Base-by-base conservation (phyloP, 2,888 invertebrate species). In the Thyatira batis region DNA sequence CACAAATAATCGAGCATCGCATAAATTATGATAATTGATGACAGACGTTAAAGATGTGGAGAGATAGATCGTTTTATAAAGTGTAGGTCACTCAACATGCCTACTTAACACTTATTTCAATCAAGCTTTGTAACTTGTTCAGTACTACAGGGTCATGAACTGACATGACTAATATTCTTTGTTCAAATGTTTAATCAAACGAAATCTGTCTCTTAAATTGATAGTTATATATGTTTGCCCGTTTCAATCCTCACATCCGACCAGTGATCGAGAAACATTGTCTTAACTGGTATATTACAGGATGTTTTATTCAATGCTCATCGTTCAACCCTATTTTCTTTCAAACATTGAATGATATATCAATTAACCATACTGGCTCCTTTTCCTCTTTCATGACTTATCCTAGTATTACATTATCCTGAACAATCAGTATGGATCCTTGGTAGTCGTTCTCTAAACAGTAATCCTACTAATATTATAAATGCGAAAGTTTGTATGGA, bases 161-260 rank as follows among this genome's bases (percentile, higher is more conserved):
- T 33, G 33, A 13, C 13, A 17, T 27, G 46, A 44, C 21, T 44
- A 27, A 33, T 17, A 33, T 48, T 52, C 52, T 54, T 53, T 54
- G 53, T 54, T 57, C 54, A 55, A 50, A 56, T 59, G 44, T 54
- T 56, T 51, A 50, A 52, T 54, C 43, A 28, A 51, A 55, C 51
- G 49, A 57, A 60, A 57, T 57, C 49, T 52, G 57, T 50, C 57
- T 43, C 57, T 21, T 45, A 50, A 58, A 61, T 63, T 63, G 60
- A 51, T 54, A 49, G 49, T 55, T 58, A 58, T 60, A 50, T 54
- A 55, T 43, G 55, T 51, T 53, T 63, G 51, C 58, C 11, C 48
- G 27, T 9, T 48, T 48, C 48, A 48, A 48, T 48, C 28, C 27
- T 28, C 28, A 3, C n/a, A 27, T 48, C 27, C 48, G 27, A 8